phyloP scores from a whole-genome alignment of 2,113 vertebrate genomes.

The Argyrosomus japonicus region DNA sequence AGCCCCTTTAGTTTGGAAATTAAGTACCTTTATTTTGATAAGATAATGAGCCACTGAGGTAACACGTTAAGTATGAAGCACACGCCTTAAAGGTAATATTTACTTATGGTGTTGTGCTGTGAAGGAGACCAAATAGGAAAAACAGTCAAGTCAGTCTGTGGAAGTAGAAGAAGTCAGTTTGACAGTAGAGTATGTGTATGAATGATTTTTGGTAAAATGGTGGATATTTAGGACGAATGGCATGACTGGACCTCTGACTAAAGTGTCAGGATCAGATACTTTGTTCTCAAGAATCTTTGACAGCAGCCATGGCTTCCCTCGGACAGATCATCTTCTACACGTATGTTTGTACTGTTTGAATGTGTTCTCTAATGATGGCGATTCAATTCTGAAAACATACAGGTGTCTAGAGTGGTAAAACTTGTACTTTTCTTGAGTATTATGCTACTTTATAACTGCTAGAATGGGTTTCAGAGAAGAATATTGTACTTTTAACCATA shows the following conservation, averaged over 20 bases:
- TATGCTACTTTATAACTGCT: not conserved
- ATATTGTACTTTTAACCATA: not conserved
- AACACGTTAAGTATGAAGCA: not conserved
- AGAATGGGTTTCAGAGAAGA: not conserved
- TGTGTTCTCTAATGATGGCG: not conserved
- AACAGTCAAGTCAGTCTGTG: not conserved
- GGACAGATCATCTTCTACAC: constrained; percentile 71
- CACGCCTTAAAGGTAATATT: constrained; percentile 75
- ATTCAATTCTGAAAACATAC: not conserved
- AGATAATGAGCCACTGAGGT: not conserved
- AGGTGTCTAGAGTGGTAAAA: not conserved
- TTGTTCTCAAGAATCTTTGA: not conserved
- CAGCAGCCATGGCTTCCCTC: constrained; percentile 54
- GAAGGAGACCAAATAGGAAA: not conserved
- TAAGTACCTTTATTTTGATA: not conserved
- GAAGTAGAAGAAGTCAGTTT: not conserved
- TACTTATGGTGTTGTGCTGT: constrained; percentile 56
- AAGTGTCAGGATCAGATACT: not conserved
- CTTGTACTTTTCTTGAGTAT: not conserved
- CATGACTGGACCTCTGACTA: constrained; percentile 6
- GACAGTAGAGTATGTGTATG: not conserved
- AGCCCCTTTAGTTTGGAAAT: not conserved
- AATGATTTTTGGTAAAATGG: not conserved
- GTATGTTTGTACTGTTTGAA: constrained; percentile 23
- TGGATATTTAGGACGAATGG: not conserved